These are phyloP conservation scores for Parazoanthus swiftii DNA, from an alignment of 92 coral and sea anemone genomes.

Conservation along the genomic window DNA sequence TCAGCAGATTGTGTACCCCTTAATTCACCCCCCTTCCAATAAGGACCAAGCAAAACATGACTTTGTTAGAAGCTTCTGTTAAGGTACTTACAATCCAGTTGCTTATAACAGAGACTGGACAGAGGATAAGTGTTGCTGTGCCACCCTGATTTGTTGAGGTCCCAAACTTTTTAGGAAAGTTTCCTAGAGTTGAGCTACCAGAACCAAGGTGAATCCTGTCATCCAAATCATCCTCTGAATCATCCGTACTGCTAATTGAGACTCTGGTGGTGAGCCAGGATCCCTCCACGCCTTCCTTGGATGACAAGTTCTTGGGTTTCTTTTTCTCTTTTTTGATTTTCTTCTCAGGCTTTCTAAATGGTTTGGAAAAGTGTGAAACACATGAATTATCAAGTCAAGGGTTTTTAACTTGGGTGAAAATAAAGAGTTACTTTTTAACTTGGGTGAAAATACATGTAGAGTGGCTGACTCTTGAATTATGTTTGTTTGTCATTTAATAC, in stretches of 20 bases:
- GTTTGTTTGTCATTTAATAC: too few species aligned
- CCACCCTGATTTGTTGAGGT: constrained; percentile 29
- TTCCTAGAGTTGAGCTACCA: neutral
- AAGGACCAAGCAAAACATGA: too few species aligned
- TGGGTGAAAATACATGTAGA: too few species aligned
- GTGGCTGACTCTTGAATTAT: too few species aligned
- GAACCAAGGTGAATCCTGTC: neutral
- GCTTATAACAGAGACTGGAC: constrained; percentile 86
- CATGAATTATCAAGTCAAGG: too few species aligned
- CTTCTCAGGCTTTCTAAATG: constrained; percentile 15
- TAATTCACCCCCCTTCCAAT: too few species aligned
- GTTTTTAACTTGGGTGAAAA: too few species aligned
- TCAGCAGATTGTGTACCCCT: too few species aligned
- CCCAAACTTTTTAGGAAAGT: neutral
- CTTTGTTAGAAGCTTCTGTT: too few species aligned
- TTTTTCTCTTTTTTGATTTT: constrained; percentile 40
- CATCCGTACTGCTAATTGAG: neutral
- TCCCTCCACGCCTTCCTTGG: neutral
- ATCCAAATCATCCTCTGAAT: neutral
- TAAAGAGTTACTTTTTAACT: too few species aligned
- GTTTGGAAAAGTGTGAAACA: neutral
- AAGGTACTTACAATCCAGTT: constrained; percentile 82
- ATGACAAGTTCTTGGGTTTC: neutral
- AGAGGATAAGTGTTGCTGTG: constrained; percentile 74
- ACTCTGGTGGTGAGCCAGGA: neutral